A percentile compares a stretch with the other conserved stretches of the same genome.
phyloP scores from a whole-genome alignment of 1,140 invertebrate species.

The Drosophila littoralis region DNA sequence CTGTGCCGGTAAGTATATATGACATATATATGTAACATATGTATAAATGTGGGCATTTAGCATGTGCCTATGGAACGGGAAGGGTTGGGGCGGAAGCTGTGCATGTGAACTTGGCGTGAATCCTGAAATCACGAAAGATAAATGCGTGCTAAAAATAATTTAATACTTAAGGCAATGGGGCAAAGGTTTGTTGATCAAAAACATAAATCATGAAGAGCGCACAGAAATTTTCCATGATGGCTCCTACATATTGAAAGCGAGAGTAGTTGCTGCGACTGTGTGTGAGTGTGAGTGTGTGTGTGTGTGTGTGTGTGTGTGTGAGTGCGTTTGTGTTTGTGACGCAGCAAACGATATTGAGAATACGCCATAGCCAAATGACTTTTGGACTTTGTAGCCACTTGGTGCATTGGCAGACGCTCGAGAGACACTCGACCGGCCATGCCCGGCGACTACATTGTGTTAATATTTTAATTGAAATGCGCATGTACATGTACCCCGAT shows the following conservation, averaged over 20 bases:
- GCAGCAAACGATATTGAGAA: slow-evolving; percentile 40
- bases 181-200: slow-evolving; percentile 13
- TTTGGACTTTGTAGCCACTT: slow-evolving; percentile 60
- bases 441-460: slow-evolving; percentile 48
- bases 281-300: not conserved
- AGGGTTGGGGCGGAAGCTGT: slow-evolving; percentile 6
- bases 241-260: slow-evolving; percentile 49
- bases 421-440: slow-evolving; percentile 46
- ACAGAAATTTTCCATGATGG: slow-evolving; percentile 28
- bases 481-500: not conserved
- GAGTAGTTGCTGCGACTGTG: slow-evolving; percentile 16
- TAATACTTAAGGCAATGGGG: slow-evolving; percentile 9
- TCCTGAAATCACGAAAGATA: slow-evolving; percentile 51
- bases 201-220: slow-evolving; percentile 6
- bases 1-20: slow-evolving; percentile 3
- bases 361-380: slow-evolving; percentile 37
- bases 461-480: slow-evolving; percentile 48
- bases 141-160: slow-evolving; percentile 53
- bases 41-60: slow-evolving; percentile 5
- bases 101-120: slow-evolving; percentile 63
- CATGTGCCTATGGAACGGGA: slow-evolving; percentile 1
- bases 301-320: slow-evolving; percentile 1
- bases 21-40: not conserved
- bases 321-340: slow-evolving; percentile 22
- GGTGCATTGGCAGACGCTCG: slow-evolving; percentile 53